Evolutionary conservation across 2,888 invertebrate species (phyloP).

Genomic region (Habroteleia sp.): DNA sequence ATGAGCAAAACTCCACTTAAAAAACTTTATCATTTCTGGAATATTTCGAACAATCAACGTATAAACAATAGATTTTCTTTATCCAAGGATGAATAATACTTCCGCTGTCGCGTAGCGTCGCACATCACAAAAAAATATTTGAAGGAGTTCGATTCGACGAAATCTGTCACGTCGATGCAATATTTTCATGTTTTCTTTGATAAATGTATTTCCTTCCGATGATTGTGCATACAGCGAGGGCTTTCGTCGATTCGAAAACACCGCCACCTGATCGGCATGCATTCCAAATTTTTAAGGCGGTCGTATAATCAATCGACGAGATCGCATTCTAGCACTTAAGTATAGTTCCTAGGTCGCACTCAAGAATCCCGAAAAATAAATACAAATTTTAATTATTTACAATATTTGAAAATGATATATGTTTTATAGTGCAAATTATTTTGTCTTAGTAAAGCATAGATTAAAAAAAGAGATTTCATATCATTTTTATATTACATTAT

Average conservation of each 20-base stretch:
- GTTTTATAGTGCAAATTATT: constrained; percentile 28
- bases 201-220: constrained; percentile 24
- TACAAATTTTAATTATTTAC: background rate
- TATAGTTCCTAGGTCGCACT: constrained; percentile 76
- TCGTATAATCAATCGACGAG: constrained; percentile 57
- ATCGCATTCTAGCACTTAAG: constrained; percentile 73
- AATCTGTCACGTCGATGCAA: constrained; percentile 21
- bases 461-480: too few species aligned
- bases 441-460: too few species aligned
- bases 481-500: too few species aligned
- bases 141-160: constrained; percentile 37
- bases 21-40: constrained; percentile 8
- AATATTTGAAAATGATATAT: too few species aligned
- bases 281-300: constrained; percentile 50
- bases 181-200: constrained; percentile 42
- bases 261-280: constrained; percentile 36
- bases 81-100: constrained; percentile 10
- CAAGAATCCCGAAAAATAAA: constrained; percentile 64
- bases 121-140: constrained; percentile 8
- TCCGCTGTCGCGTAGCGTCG: constrained; percentile 23
- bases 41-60: constrained; percentile 7
- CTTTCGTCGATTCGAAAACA: constrained; percentile 38
- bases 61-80: background rate
- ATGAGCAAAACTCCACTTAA: constrained; percentile 11
- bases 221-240: constrained; percentile 10